Evolutionary conservation across 2,113 vertebrate species (phyloP), one percentile per base, ranked within the genome.

Genomic region (Seriola aureovittata): DNA sequence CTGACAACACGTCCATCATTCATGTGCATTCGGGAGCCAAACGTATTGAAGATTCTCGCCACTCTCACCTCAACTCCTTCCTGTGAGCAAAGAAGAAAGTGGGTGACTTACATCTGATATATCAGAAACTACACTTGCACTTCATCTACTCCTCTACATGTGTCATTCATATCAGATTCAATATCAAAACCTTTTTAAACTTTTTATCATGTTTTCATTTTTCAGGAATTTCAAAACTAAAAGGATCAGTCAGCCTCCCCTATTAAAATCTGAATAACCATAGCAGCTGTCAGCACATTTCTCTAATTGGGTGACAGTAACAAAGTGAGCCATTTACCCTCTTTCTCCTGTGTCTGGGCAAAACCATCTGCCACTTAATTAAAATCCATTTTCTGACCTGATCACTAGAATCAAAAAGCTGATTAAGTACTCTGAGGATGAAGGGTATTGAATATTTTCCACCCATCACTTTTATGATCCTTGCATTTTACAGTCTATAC

Each of bases 1-100:
- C 98, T 99, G 93, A 99, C 98, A 25, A 99, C 98, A n/a, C 98
- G 96, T 13, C 98, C 98, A 0, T 99, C 98, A 0, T 99, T 99
- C 98, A 99, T 99, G 93, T 99, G 98, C 98, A 99, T 99, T 38
- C 98, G 95, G 13, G 98, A 98, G 42, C 98, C 98, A 65, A 99
- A 99, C 0, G 98, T 99, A 91, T 99, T 99, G 94, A 99, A 99
- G 94, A 99, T 99, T 75, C 98, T 95, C 3, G 98, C 98, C 90
- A 99, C 98, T 1, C 98, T 93, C 59, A 99, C 98, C 93, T 99
- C 98, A 21, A 99, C 98, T 6, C 98, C 98, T 92, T 99, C 98
- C 98, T 99, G 94, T 62, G 74, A 85, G 68, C 14, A 84, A 9
- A 86, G 8, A 76, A 64, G 1, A 78, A 58, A 36, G 3, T 3